Percentiles rank a stretch among this genome's conserved stretches.
Conservation (phyloP, 2,888 invertebrate species). For the Heliconius ismenius region DNA sequence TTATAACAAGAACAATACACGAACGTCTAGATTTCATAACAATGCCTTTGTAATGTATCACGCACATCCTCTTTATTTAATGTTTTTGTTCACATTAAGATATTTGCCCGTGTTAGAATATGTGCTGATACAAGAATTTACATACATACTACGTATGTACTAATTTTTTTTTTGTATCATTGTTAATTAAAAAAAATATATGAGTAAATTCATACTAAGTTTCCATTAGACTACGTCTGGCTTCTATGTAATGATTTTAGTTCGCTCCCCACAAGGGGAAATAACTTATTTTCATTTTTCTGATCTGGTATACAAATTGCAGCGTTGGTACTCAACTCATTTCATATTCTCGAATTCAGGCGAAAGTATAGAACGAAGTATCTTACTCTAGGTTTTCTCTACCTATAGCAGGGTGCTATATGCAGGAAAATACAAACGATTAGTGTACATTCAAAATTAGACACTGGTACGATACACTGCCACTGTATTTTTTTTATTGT, state of each 20-base stretch:
- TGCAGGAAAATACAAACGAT: neutral
- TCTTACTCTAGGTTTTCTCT: neutral
- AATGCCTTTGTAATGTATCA: conserved; percentile 80
- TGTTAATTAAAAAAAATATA: too few relatives aligned
- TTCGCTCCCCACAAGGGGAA: too few relatives aligned
- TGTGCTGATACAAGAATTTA: conserved; percentile 1
- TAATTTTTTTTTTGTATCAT: neutral
- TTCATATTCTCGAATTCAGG: too few relatives aligned
- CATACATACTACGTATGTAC: neutral
- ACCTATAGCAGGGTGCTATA: neutral
- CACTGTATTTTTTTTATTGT: neutral
- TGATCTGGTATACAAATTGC: too few relatives aligned
- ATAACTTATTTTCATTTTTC: neutral
- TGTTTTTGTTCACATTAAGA: conserved; percentile 26
- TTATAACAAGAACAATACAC: conserved; percentile 21
- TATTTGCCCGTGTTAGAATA: conserved; percentile 21
- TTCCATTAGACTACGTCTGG: too few relatives aligned
- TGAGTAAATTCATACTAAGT: too few relatives aligned
- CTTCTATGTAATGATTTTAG: too few relatives aligned
- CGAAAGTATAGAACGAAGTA: too few relatives aligned
- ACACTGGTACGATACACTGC: neutral
- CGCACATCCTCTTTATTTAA: conserved; percentile 34
- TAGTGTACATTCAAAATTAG: neutral
- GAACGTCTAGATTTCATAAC: conserved; percentile 19
- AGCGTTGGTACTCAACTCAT: neutral